These are phyloP conservation scores for Ericerus pela DNA, from an alignment of 1,140 invertebrate genomes.

Conservation along the genomic window DNA sequence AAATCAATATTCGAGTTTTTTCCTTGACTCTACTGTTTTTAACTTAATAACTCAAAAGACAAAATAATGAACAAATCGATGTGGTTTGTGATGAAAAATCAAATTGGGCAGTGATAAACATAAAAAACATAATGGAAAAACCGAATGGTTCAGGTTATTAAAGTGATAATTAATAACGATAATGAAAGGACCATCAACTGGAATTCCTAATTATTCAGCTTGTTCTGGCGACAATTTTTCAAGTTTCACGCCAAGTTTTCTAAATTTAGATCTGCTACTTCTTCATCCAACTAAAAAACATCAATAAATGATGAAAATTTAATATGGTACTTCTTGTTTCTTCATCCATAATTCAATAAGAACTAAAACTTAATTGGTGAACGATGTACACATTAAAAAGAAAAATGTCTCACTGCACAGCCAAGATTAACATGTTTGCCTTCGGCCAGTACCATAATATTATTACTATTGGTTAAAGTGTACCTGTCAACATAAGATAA, in stretches of 20 bases:
- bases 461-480: slow-evolving; percentile 71
- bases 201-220: slow-evolving; percentile 78
- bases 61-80: no score
- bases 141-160: no score
- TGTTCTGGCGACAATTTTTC: slow-evolving; percentile 81
- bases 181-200: slow-evolving; percentile 85
- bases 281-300: slow-evolving; percentile 67
- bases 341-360: slow-evolving; percentile 99
- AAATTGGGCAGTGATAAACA: no score
- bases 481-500: slow-evolving; percentile 74
- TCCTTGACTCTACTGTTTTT: no score
- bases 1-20: no score
- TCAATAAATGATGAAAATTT: neutral
- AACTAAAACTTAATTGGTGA: slow-evolving; percentile 96
- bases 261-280: slow-evolving; percentile 91
- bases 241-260: slow-evolving; percentile 90
- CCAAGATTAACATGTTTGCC: slow-evolving; percentile 96
- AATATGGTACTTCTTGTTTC: neutral
- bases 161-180: slow-evolving; percentile 64
- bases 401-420: slow-evolving; percentile 93
- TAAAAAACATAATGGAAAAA: no score
- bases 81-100: no score
- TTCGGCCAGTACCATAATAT: slow-evolving; percentile 89
- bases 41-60: no score
- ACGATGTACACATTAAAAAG: slow-evolving; percentile 99